These are phyloP conservation scores for Typhlichthys subterraneus DNA, from an alignment of 2,797 vertebrate genomes.

Conservation along the genomic window DNA sequence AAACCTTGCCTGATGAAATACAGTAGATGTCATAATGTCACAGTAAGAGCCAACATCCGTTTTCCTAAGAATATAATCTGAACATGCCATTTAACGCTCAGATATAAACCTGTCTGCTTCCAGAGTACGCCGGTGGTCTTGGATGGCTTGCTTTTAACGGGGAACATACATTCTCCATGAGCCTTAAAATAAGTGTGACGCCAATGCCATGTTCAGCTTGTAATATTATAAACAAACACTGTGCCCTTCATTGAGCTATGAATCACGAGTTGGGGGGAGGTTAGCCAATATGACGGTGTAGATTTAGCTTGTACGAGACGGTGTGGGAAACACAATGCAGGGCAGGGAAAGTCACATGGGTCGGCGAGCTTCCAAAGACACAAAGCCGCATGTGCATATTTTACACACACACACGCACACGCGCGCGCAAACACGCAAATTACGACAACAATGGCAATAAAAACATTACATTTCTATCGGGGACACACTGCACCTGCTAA, in stretches of 20 bases:
- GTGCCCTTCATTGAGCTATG: constrained; percentile 64
- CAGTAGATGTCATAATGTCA: no score
- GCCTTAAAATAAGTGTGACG: constrained; percentile 7
- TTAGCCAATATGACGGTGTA: constrained; percentile 63
- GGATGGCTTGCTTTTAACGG: not conserved
- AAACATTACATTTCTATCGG: not conserved
- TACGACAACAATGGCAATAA: no score
- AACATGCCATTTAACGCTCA: no score
- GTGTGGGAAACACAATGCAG: constrained; percentile 32
- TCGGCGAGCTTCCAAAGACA: constrained; percentile 1
- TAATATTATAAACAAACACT: constrained; percentile 63
- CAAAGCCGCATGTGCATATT: no score
- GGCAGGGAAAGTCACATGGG: constrained; percentile 3
- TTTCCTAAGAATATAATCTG: no score
- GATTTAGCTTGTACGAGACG: constrained; percentile 48
- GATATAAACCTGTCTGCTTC: no score
- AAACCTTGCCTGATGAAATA: no score
- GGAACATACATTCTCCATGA: constrained; percentile 28
- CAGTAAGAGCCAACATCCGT: no score
- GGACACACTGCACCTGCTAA: constrained; percentile 76
- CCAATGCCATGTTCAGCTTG: constrained; percentile 57
- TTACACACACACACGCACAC: not conserved
- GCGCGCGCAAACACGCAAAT: not conserved
- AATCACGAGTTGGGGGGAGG: constrained; percentile 60
- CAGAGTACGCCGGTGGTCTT: not conserved